Conservation (phyloP, 2,113 vertebrate species). For the Gymnogyps californianus region DNA sequence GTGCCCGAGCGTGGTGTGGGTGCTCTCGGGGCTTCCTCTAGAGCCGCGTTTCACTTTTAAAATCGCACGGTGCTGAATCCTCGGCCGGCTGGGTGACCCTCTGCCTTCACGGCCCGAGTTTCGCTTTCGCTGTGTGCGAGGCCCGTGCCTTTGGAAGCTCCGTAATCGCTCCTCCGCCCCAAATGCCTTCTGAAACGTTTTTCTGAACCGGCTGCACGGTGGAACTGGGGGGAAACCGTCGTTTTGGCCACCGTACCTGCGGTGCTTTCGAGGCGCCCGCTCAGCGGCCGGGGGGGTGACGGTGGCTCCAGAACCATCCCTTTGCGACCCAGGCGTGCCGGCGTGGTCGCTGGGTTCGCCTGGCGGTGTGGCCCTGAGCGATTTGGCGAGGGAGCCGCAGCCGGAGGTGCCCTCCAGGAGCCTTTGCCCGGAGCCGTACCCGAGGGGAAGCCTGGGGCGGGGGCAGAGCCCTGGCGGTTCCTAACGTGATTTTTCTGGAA, state of each 20-base stretch:
- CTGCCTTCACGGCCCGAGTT: neutral
- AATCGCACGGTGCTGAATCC: fast-evolving
- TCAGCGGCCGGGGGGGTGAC: no score
- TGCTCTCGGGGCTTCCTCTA: neutral
- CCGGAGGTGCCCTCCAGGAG: neutral
- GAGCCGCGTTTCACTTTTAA: fast-evolving
- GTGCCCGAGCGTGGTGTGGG: fast-evolving
- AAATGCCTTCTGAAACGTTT: fast-evolving
- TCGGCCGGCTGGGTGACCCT: no score
- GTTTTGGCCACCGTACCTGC: no score
- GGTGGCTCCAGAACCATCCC: neutral
- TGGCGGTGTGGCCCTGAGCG: neutral
- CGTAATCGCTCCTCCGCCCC: fast-evolving
- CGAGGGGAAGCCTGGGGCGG: no score
- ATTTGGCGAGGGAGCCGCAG: neutral
- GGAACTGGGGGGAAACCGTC: fast-evolving
- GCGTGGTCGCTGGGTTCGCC: neutral
- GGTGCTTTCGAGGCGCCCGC: no score
- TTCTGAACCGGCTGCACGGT: neutral
- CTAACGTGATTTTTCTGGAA: no score
- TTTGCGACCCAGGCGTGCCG: fast-evolving
- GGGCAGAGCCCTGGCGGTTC: neutral
- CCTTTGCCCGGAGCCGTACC: neutral
- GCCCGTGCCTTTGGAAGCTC: fast-evolving
- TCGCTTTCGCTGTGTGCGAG: fast-evolving